phyloP scores from a whole-genome alignment of 2,113 vertebrate species.

The Odontophorus gujanensis region DNA sequence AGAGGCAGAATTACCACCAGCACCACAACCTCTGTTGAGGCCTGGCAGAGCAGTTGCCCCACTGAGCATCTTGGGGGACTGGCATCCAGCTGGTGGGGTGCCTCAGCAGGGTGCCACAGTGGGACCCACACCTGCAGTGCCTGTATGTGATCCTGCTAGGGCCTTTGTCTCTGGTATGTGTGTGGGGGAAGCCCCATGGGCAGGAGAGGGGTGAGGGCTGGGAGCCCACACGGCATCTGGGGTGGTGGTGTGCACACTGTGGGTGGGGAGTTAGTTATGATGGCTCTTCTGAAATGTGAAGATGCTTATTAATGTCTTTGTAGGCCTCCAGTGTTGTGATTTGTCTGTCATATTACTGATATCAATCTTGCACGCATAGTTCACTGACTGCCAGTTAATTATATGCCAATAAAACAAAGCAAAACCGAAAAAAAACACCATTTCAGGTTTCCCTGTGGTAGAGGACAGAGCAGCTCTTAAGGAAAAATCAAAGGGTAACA shows the following conservation, averaged over 20 bases:
- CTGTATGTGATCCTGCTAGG: rapidly evolving
- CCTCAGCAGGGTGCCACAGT: not conserved
- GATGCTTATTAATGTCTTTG: constrained; percentile 6
- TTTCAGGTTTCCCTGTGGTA: too few species aligned
- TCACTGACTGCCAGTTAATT: constrained; percentile 24
- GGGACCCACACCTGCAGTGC: not conserved
- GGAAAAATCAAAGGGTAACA: not conserved
- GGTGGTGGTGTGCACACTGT: not conserved
- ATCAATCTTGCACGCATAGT: not conserved
- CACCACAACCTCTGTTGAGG: not conserved
- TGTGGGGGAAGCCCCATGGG: not conserved
- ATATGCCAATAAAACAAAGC: not conserved
- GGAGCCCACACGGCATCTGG: not conserved
- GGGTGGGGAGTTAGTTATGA: not conserved
- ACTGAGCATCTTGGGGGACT: rapidly evolving
- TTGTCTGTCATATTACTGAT: not conserved
- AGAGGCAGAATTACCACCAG: not conserved
- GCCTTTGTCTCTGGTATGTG: not conserved
- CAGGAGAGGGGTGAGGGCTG: not conserved
- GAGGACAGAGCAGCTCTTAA: not conserved
- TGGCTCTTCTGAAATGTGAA: not conserved
- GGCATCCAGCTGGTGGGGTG: not conserved
- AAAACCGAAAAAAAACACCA: not conserved
- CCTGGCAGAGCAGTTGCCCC: not conserved
- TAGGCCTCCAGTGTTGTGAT: not conserved